Evolutionary conservation across 2,797 vertebrate species (phyloP), one percentile per base, ranked within the genome.

Genomic region (Chiroxiphia lanceolata): DNA sequence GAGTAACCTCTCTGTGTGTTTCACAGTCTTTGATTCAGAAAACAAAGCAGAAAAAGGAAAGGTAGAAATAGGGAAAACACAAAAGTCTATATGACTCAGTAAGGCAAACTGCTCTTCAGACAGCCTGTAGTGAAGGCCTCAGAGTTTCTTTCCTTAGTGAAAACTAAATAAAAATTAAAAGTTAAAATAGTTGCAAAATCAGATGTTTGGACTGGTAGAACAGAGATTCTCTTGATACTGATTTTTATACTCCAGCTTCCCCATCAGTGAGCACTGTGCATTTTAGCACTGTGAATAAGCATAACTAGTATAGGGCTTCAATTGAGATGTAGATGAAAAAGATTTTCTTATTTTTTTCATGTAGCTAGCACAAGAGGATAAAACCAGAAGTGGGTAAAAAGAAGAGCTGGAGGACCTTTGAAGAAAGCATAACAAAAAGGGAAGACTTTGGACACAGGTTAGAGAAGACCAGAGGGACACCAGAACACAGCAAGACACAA

Each of bases 251-350:
- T 33, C 10, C 51, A 42, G 6, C 33, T 33, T 86, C 26, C 25
- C 9, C 9, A 0, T 81, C 54, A 67, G 17, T 19, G 21, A 86
- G 11, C 1, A 0, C 23, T 19, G 15, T 63, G n/a, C 33, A 15
- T 15, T 70, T 76, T 0, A 64, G 25, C 29, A 61, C 3, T 54
- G 6, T 38, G 9, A 51, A 25, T 44, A 83, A 31, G 18, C 33
- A 12, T 59, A 57, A 11, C 11, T 22, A 27, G 18, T n/a, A 13
- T 9, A 33, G 21, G 26, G 5, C 42, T 90, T 68, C 34, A 60
- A 10, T 70, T 68, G 34, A 31, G 4, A 6, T 33, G 6, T 64
- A 40, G 57, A 29, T 54, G 17, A 59, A 54, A 76, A 89, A 42
- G 0, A 29, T 38, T 42, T 40, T 34, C 3, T 27, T 38, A 0